Base-by-base conservation (phyloP, 2,113 vertebrate species). In the Burhinus oedicnemus region DNA sequence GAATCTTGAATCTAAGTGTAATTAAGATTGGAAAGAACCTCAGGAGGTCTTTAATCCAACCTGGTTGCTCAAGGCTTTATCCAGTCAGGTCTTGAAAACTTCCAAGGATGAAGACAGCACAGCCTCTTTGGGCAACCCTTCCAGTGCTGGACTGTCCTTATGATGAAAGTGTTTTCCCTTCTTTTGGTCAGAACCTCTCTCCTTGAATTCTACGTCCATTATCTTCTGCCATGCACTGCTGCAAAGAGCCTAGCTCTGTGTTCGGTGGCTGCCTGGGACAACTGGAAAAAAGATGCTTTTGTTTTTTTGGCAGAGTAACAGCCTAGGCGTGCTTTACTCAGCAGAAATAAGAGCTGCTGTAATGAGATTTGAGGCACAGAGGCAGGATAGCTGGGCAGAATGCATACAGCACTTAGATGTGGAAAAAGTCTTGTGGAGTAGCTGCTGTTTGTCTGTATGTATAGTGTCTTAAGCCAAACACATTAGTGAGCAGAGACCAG, bases 401-500 rank as follows among this genome's bases (percentile, higher is more conserved):
- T 40, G 60, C 34, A 14, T 42, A 15, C 11, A 70, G 29, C 30
- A 19, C 36, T 60, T 13, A 9, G 13, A 61, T 68, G 13, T n/a
- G 14, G 66, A 68, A 40, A 29, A 71, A 60, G 8, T 29, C 15
- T 40, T 68, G 30, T 79, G 55, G n/a, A 57, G 12, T 62, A 72
- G 11, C 4, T 60, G 15, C 49, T 2, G 2, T 29, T 60, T 5
- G 5, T 49, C 30, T 26, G 2, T 30, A 5, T 21, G 7, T 49
- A 2, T 72, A 34, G 15, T 58, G 9, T 85, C n/a, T 40, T 51
- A 12, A 64, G 32, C 54, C 72, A 69, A 29, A 22, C 32, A 11
- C 18, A 17, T 44, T 25, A 34, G 3, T 61, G 36, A 47, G 49
- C 21, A 13, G 44, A 42, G 44, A 51, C 5, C 18, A 29, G 6